These are phyloP conservation scores for Aplodontia rufa DNA, from an alignment of 2,113 vertebrate species.

Conservation along the genomic window DNA sequence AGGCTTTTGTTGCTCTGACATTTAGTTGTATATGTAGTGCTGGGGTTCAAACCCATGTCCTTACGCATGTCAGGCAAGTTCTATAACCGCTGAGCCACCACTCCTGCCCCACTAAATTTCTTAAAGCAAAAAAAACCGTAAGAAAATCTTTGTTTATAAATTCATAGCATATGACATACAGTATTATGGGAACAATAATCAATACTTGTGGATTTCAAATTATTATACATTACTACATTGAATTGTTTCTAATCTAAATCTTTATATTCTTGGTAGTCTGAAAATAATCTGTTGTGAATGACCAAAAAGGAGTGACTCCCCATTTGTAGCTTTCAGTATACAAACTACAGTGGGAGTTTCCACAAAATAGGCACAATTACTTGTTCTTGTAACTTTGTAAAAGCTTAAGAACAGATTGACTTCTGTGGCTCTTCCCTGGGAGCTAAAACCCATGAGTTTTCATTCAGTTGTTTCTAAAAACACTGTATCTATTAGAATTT, in stretches of 20 bases:
- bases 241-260: neutral
- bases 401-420: neutral
- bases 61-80: too few species aligned
- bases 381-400: conserved; percentile 4
- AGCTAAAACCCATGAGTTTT: neutral
- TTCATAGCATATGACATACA: neutral
- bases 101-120: too few species aligned
- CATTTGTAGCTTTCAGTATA: neutral
- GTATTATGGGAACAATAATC: neutral
- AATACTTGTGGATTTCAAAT: neutral
- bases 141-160: neutral
- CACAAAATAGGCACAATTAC: neutral
- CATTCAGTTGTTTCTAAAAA: neutral
- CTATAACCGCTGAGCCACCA: too few species aligned
- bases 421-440: neutral
- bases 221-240: neutral
- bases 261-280: neutral
- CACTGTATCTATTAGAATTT: neutral
- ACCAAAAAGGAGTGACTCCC: neutral
- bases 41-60: too few species aligned
- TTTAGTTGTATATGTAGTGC: too few species aligned
- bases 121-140: neutral
- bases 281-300: neutral
- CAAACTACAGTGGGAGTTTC: neutral
- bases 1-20: too few species aligned